Percentiles rank a stretch among this genome's conserved stretches.
Evolutionary conservation across 2,797 vertebrate species (phyloP).

Genomic region (Sparidentex hasta): DNA sequence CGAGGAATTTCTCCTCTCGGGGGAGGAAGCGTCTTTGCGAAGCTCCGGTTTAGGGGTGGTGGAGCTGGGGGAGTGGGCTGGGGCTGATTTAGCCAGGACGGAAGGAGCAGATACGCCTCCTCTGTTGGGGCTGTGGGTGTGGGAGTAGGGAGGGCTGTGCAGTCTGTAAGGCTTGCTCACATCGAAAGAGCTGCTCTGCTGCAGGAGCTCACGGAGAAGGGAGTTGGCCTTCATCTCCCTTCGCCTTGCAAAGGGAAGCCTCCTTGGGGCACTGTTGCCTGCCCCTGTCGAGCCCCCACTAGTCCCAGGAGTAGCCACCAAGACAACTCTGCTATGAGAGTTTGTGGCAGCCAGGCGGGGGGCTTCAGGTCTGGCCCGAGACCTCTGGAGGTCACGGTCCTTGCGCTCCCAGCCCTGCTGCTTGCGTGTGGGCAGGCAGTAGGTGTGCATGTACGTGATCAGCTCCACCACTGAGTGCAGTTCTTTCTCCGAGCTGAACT

Average conservation of each 20-base stretch:
- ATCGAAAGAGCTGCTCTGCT: constrained; percentile 90
- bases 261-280: constrained; percentile 38
- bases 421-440: constrained; percentile 94
- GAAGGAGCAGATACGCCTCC: constrained; percentile 20
- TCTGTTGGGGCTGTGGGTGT: constrained; percentile 58
- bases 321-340: constrained; percentile 75
- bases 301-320: constrained; percentile 59
- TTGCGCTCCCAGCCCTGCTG: constrained; percentile 84
- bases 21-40: constrained; percentile 63
- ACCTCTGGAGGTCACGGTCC: constrained; percentile 79
- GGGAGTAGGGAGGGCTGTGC: constrained; percentile 91
- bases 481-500: constrained; percentile 89
- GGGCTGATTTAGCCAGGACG: constrained; percentile 43
- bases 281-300: constrained; percentile 36
- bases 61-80: constrained; percentile 33
- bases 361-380: constrained; percentile 59
- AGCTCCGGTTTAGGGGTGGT: constrained; percentile 66
- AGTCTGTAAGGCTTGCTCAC: constrained; percentile 98
- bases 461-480: constrained; percentile 92
- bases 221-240: constrained; percentile 88
- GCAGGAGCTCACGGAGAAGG: constrained; percentile 94
- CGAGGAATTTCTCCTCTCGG: constrained; percentile 43
- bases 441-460: constrained; percentile 99
- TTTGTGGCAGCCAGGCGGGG: constrained; percentile 52
- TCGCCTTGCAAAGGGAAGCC: constrained; percentile 77